Base-by-base conservation (phyloP, 2,797 vertebrate genomes). In the Macropus fuliginosus region DNA sequence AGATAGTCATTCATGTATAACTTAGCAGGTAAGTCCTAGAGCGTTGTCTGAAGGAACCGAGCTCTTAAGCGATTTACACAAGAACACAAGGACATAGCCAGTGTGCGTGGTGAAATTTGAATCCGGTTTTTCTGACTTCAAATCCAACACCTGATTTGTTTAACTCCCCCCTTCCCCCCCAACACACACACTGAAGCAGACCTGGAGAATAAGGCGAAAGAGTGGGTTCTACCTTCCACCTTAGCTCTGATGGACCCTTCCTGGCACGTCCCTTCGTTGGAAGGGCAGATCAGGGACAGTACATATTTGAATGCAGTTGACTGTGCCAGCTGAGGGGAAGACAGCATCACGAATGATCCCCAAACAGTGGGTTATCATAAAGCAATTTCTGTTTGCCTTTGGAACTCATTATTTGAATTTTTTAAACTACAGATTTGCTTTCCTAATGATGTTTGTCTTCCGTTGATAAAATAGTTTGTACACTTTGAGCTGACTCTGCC, bases 401-500 rank as follows among this genome's bases (percentile, higher is more conserved):
- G 40, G 74, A 81, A 81, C 74, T 81, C 74, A 81, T 81, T 81
- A 81, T 81, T 81, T 81, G 74, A 81, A 18, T 46, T 81, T 81
- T 81, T 46, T 46, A 27, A 46, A 81, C 40, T 46, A 24, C 21
- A 46, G 74, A 81, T 81, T 81, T 81, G 27, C 74, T 81, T 81
- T 81, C 21, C 74, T 81, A 81, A 81, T 81, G 74, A 81, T 81
- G 40, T 81, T 81, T 81, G 74, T 81, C 40, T 81, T 46, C 74
- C 24, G 74, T 81, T 81, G 74, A 81, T 81, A 81, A 81, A 81
- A 81, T 81, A 81, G 74, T 81, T 81, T 81, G 74, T 81, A 46
- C 2, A 11, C 74, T 81, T 27, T 81, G 74, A 81, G 74, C 74
- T 81, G 40, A 46, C 31, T 34, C 13, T 66, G 31, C 13, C 62